Evolutionary conservation across 2,113 vertebrate genomes (phyloP).

Genomic region (Sisor rabdophorus): DNA sequence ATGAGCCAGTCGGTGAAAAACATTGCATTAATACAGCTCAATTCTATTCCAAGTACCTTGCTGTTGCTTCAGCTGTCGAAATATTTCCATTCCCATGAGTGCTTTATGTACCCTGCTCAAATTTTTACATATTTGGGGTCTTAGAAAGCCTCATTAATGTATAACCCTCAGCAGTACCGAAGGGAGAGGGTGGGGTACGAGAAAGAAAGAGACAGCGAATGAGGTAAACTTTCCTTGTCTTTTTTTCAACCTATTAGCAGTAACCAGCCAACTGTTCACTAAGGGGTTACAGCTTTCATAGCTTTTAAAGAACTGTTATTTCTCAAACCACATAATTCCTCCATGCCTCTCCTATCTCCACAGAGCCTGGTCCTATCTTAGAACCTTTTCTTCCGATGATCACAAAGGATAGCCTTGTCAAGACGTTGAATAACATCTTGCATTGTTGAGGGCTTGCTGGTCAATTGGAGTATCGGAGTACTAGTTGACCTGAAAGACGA

Average conservation of each 20-base stretch:
- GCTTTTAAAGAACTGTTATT: slow-evolving; percentile 31
- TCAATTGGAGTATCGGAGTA: too few species aligned
- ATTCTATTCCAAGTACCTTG: background rate
- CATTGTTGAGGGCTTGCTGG: too few species aligned
- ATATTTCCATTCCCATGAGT: background rate
- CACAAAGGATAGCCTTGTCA: too few species aligned
- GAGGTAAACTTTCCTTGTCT: slow-evolving; percentile 40
- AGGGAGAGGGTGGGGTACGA: background rate
- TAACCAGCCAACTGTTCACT: slow-evolving; percentile 45
- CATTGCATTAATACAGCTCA: background rate
- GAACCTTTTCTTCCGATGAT: too few species aligned
- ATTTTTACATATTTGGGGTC: slow-evolving; percentile 23
- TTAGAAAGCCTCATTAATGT: slow-evolving; percentile 25
- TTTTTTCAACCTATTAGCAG: slow-evolving; percentile 45
- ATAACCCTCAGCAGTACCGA: slow-evolving; percentile 37
- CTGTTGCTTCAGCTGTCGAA: background rate
- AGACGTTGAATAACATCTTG: too few species aligned
- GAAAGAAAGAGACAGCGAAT: background rate
- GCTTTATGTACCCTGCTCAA: background rate
- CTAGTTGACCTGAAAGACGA: too few species aligned
- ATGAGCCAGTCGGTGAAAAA: background rate
- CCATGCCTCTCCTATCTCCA: too few species aligned
- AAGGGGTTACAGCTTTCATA: slow-evolving; percentile 36
- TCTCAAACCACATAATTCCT: background rate
- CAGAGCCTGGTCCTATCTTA: too few species aligned